A percentile compares a stretch with the other conserved stretches of the same genome.
Conservation (phyloP, 2,113 vertebrate genomes). For the Lasiurus cinereus region DNA sequence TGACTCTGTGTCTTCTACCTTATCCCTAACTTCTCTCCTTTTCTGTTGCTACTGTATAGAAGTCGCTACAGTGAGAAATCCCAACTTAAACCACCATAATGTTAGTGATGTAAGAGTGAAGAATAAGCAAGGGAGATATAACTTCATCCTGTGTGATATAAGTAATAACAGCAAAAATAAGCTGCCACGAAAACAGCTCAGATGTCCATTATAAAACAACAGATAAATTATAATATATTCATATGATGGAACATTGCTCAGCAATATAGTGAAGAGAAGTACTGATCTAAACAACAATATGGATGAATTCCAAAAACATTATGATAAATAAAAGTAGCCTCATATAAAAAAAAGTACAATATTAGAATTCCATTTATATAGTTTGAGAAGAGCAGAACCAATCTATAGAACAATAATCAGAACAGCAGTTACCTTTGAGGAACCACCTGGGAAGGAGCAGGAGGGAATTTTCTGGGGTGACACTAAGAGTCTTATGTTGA, state of each 20-base stretch:
- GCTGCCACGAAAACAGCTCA: background rate
- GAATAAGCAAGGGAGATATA: background rate
- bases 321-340: slow-evolving; percentile 8
- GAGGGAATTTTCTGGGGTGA: background rate
- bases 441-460: background rate
- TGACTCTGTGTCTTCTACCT: background rate
- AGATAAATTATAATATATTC: background rate
- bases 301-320: slow-evolving; percentile 23
- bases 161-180: slow-evolving; percentile 22
- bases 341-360: background rate
- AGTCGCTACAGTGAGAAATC: background rate
- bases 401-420: background rate
- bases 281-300: background rate
- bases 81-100: background rate
- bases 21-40: background rate
- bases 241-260: background rate
- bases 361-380: slow-evolving; percentile 4
- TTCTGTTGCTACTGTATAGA: background rate
- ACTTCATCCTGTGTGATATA: background rate
- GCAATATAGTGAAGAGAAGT: background rate
- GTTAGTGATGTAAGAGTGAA: slow-evolving; percentile 14
- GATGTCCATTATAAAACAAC: background rate
- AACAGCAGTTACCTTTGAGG: background rate
- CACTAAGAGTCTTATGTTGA: background rate
- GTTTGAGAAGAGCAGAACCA: slow-evolving; percentile 30